Evolutionary conservation across 2,113 vertebrate species (phyloP).

Genomic region (Melanotaenia duboulayi): DNA sequence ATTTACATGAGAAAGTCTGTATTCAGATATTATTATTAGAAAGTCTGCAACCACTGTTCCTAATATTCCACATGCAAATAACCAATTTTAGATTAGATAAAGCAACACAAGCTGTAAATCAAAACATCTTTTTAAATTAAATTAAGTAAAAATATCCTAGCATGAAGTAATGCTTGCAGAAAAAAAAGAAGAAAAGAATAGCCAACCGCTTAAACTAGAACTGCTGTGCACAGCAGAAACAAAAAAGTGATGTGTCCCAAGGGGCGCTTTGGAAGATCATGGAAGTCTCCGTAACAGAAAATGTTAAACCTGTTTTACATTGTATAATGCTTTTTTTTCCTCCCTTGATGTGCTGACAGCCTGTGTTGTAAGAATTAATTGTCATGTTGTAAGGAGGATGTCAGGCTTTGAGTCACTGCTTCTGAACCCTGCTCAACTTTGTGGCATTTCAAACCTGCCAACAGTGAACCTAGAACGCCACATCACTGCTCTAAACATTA

Average conservation of each 20-base stretch:
- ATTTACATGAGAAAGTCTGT: constrained; percentile 50
- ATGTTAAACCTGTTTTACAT: constrained; percentile 79
- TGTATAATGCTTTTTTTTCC: constrained; percentile 55
- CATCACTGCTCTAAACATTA: constrained; percentile 39
- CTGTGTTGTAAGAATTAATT: constrained; percentile 78
- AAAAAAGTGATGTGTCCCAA: constrained; percentile 58
- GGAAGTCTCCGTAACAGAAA: constrained; percentile 69
- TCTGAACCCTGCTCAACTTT: constrained; percentile 60
- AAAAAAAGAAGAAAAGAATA: constrained; percentile 15
- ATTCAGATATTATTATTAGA: not conserved
- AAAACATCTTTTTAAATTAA: too few species aligned
- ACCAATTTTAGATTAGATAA: constrained; percentile 4
- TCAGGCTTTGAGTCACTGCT: constrained; percentile 57
- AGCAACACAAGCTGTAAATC: constrained; percentile 7
- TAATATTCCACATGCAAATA: constrained; percentile 18
- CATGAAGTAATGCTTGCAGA: constrained; percentile 20
- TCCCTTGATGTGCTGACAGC: constrained; percentile 60
- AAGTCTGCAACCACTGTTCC: not conserved
- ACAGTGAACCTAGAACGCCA: constrained; percentile 50
- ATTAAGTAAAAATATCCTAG: too few species aligned
- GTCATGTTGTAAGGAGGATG: constrained; percentile 66
- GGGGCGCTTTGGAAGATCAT: constrained; percentile 66
- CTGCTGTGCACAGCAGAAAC: constrained; percentile 46
- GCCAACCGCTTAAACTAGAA: constrained; percentile 45
- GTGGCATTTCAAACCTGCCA: constrained; percentile 76